Percentiles rank a stretch among this genome's conserved stretches.
phyloP scores from a whole-genome alignment of 2,888 invertebrate genomes.

The Xestia rhomboidea region DNA sequence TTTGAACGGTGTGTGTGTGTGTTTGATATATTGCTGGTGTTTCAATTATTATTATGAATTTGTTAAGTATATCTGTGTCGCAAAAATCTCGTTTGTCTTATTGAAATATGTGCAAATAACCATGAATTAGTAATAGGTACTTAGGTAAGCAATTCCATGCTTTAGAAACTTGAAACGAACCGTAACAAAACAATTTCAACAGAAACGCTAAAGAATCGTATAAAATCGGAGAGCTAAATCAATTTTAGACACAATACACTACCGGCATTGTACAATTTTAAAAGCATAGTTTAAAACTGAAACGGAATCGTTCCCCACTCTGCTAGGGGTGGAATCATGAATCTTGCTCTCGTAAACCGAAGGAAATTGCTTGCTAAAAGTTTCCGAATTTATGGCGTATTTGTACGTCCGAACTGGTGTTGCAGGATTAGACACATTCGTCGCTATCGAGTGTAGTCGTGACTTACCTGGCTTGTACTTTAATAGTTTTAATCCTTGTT shows the following conservation, averaged over 20 bases:
- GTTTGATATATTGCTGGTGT: background rate
- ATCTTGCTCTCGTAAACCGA: conserved; percentile 85
- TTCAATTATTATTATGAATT: background rate
- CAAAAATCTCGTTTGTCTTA: background rate
- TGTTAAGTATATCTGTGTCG: background rate
- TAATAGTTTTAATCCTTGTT: conserved; percentile 43
- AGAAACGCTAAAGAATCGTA: conserved; percentile 22
- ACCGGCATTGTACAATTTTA: conserved; percentile 61
- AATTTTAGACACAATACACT: conserved; percentile 58
- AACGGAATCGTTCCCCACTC: conserved; percentile 65
- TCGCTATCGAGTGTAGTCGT: conserved; percentile 46
- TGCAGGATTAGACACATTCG: conserved; percentile 72
- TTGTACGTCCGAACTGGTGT: conserved; percentile 75
- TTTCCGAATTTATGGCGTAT: conserved; percentile 87
- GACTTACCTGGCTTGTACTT: conserved; percentile 50
- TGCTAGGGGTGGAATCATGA: conserved; percentile 76
- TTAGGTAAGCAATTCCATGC: background rate
- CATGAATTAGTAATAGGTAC: background rate
- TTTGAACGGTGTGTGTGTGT: background rate
- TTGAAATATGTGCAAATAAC: background rate
- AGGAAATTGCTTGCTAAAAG: conserved; percentile 89
- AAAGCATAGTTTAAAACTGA: conserved; percentile 72
- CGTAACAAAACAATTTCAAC: conserved; percentile 26
- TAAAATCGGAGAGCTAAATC: conserved; percentile 53
- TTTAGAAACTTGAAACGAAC: conserved; percentile 2